Conservation (phyloP, 1,140 invertebrate species). For the Polypedilum vanderplanki region DNA sequence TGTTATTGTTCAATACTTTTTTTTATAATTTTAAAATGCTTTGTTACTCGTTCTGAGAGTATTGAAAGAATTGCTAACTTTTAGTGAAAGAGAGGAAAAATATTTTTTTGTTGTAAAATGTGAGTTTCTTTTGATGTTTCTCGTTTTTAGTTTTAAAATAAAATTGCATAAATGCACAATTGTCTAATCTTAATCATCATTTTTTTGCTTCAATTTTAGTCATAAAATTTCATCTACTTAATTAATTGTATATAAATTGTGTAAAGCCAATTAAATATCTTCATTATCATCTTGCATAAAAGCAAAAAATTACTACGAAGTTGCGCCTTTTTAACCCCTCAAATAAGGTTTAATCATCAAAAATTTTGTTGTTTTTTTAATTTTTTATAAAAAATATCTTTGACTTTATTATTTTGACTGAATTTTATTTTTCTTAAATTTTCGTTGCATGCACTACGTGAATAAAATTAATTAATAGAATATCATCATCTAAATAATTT, state of each 20-base stretch:
- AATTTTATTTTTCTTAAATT: not conserved
- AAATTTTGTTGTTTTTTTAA: not conserved
- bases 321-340: not conserved
- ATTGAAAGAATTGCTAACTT: too few relatives aligned
- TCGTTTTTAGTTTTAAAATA: not conserved
- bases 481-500: not conserved
- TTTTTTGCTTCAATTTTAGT: too few relatives aligned
- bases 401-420: not conserved
- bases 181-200: too few relatives aligned
- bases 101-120: too few relatives aligned
- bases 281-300: conserved; percentile 13
- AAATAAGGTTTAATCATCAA: not conserved
- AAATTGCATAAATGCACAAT: not conserved
- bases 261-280: conserved; percentile 13
- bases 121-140: not conserved
- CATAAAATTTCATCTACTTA: conserved; percentile 4
- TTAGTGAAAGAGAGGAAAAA: too few relatives aligned
- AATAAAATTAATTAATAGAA: not conserved
- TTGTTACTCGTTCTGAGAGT: too few relatives aligned
- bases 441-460: conserved; percentile 16
- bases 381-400: not conserved
- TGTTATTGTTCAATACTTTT: too few relatives aligned
- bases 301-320: not conserved
- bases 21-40: too few relatives aligned
- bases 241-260: conserved; percentile 12